Conservation (phyloP, 2,113 vertebrate species). For the Sinocyclocheilus anophthalmus region DNA sequence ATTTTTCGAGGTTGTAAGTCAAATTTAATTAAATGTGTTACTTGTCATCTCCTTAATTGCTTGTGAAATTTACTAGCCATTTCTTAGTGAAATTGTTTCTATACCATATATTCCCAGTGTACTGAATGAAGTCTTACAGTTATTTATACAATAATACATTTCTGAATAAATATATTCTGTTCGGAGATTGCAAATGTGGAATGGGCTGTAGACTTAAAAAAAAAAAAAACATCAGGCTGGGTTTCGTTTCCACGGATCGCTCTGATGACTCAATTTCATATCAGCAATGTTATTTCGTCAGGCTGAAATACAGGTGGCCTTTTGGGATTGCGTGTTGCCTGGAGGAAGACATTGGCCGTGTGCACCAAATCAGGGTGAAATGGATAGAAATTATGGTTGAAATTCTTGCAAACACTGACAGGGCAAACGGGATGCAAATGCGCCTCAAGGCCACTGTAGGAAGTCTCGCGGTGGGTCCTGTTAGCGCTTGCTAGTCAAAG, state of each 20-base stretch:
- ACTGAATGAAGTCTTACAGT: background rate
- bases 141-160: background rate
- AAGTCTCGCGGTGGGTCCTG: background rate
- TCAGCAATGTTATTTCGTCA: background rate
- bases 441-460: background rate
- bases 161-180: no score
- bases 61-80: no score
- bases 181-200: background rate
- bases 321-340: background rate
- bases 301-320: conserved; percentile 2
- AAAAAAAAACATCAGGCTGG: background rate
- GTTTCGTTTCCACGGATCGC: background rate
- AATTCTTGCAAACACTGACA: no score
- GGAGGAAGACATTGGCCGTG: background rate
- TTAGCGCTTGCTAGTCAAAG: background rate
- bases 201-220: background rate
- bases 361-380: conserved; percentile 16
- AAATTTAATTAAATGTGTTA: no score
- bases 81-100: no score
- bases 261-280: background rate
- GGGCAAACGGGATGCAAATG: background rate
- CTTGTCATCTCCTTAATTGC: no score
- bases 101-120: no score
- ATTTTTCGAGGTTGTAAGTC: no score
- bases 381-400: background rate